Evolutionary conservation across 1,140 invertebrate genomes (phyloP).

Genomic region (Nebria ingens): DNA sequence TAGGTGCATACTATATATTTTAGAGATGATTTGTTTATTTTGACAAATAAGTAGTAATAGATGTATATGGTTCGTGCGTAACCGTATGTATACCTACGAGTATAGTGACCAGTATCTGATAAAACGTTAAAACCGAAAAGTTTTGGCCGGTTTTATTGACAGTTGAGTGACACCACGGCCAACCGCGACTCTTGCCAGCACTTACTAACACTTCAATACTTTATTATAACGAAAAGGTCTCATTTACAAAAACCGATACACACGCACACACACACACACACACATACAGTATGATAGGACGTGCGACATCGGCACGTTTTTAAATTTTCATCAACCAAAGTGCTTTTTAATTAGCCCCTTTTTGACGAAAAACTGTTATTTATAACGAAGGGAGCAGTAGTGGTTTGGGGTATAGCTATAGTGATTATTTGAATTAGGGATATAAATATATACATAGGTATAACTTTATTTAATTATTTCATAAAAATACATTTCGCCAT

Average conservation of each 20-base stretch:
- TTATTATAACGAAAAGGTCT: neutral
- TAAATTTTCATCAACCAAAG: slow-evolving; percentile 7
- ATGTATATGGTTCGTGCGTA: too few species aligned
- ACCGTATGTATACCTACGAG: too few species aligned
- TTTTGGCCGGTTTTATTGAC: neutral
- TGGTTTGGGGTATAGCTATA: too few species aligned
- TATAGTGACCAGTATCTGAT: neutral
- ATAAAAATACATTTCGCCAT: too few species aligned
- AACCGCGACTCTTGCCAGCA: neutral
- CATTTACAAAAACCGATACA: neutral
- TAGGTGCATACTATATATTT: too few species aligned
- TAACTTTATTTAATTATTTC: too few species aligned
- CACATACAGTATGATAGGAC: neutral
- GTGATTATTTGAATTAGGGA: too few species aligned
- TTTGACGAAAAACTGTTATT: neutral
- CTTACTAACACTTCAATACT: slow-evolving; percentile 2
- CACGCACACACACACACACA: neutral
- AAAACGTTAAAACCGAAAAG: neutral
- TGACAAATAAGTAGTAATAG: too few species aligned
- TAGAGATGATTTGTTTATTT: too few species aligned
- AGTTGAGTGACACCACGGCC: neutral
- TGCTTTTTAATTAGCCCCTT: slow-evolving; percentile 7
- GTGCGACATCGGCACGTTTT: neutral
- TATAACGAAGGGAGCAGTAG: too few species aligned
- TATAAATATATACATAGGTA: too few species aligned